phyloP scores from a whole-genome alignment of 1,140 invertebrate genomes.

The Monomorium pharaonis region DNA sequence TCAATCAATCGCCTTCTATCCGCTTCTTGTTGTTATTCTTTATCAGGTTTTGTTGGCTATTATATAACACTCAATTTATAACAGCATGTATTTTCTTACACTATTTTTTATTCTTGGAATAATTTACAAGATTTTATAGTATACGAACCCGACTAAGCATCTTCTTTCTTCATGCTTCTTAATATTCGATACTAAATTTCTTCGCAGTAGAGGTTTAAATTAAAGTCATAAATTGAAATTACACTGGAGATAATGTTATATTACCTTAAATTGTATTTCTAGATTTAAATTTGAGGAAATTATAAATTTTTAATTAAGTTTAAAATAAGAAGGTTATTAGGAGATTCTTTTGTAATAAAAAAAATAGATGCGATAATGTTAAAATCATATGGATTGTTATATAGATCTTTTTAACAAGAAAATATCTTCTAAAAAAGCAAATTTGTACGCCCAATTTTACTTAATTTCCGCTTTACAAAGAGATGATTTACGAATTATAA shows the following conservation, averaged over 20 bases:
- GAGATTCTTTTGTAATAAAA: background rate
- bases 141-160: background rate
- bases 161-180: background rate
- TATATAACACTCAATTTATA: background rate
- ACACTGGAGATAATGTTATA: background rate
- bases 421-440: conserved; percentile 1
- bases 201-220: background rate
- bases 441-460: background rate
- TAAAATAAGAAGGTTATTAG: background rate
- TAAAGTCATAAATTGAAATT: background rate
- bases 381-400: background rate
- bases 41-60: background rate
- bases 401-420: background rate
- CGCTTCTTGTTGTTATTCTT: background rate
- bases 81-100: background rate
- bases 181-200: background rate
- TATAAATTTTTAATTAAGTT: background rate
- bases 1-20: conserved; percentile 10
- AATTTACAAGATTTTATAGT: background rate
- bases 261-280: background rate
- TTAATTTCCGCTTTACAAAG: conserved; percentile 6
- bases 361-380: background rate
- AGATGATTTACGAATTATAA: conserved; percentile 35
- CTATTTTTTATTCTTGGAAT: background rate
- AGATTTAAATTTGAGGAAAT: background rate